These are phyloP conservation scores for Peromyscus aztecus DNA, from an alignment of 2,797 vertebrate species.

Conservation along the genomic window DNA sequence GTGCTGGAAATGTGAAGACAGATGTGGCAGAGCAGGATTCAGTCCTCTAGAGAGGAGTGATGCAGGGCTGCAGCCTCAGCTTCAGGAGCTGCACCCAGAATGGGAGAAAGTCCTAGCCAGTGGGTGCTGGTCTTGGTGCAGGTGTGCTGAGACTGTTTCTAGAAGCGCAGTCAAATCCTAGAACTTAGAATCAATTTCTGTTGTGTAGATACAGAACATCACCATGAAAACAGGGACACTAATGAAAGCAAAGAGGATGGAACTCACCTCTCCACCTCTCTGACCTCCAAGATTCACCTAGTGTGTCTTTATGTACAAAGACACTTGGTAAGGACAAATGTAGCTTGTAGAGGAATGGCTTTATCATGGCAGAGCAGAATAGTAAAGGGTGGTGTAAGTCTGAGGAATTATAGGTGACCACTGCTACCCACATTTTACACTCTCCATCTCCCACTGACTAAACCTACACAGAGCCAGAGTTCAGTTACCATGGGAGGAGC, in stretches of 20 bases:
- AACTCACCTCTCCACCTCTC: neutral
- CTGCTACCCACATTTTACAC: neutral
- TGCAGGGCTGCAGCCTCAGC: neutral
- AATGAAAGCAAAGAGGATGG: neutral
- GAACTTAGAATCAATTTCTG: neutral
- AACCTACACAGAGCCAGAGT: neutral
- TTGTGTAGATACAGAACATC: neutral
- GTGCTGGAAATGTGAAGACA: neutral
- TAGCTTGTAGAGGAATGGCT: neutral
- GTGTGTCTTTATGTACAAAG: neutral
- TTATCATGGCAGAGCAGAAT: neutral
- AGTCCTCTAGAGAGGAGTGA: neutral
- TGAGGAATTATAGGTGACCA: neutral
- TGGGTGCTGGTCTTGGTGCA: neutral
- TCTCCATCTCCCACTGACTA: neutral
- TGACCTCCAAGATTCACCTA: neutral
- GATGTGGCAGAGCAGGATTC: fast-evolving
- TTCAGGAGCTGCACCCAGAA: neutral
- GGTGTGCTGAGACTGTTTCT: neutral
- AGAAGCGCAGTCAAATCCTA: neutral
- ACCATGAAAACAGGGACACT: neutral
- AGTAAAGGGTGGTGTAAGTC: neutral
- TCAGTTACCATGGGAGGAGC: neutral
- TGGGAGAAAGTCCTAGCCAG: neutral
- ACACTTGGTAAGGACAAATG: neutral